Conservation (phyloP, 2,888 invertebrate species). For the Hermodice carunculata region DNA sequence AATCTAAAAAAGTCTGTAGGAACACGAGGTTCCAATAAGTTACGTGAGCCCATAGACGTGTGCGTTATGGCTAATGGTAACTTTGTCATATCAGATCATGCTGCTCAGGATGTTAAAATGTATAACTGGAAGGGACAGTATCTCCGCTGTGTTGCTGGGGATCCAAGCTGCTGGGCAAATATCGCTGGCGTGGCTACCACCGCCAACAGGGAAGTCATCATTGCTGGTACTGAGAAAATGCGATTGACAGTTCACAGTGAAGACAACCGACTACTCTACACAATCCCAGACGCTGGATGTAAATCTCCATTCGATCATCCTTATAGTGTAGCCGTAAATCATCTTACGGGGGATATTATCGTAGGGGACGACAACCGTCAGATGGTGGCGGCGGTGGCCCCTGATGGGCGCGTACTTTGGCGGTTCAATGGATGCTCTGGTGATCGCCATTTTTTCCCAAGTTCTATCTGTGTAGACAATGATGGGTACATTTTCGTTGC, state of each 20-base stretch:
- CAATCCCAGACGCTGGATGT: slow-evolving; percentile 5
- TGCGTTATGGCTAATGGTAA: slow-evolving; percentile 21
- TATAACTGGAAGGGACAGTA: slow-evolving; percentile 27
- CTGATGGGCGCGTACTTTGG: slow-evolving; percentile 24
- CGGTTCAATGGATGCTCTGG: slow-evolving; percentile 28
- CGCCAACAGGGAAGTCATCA: slow-evolving; percentile 16
- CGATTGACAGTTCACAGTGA: slow-evolving; percentile 26
- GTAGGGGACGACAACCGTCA: slow-evolving; percentile 37
- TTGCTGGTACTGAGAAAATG: slow-evolving; percentile 32
- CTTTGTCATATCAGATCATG: slow-evolving; percentile 30
- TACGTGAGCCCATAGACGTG: slow-evolving; percentile 31
- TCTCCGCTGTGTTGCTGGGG: slow-evolving; percentile 18
- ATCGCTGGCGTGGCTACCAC: slow-evolving; percentile 33
- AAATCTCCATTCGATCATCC: slow-evolving; percentile 27
- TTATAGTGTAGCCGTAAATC: slow-evolving; percentile 37
- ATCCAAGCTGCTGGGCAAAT: slow-evolving; percentile 26
- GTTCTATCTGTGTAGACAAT: slow-evolving; percentile 33
- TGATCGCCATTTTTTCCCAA: slow-evolving; percentile 36
- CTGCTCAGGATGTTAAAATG: slow-evolving; percentile 33
- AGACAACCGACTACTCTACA: slow-evolving; percentile 15
- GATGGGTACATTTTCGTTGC: slow-evolving; percentile 35
- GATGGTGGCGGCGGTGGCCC: slow-evolving; percentile 21
- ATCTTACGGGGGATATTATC: slow-evolving; percentile 32
- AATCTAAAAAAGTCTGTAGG: slow-evolving; percentile 22
- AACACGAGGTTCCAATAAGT: slow-evolving; percentile 11